Percentiles rank a stretch among this genome's conserved stretches.
phyloP scores from a whole-genome alignment of 2,888 invertebrate genomes.

The Ptilodon capucinus region DNA sequence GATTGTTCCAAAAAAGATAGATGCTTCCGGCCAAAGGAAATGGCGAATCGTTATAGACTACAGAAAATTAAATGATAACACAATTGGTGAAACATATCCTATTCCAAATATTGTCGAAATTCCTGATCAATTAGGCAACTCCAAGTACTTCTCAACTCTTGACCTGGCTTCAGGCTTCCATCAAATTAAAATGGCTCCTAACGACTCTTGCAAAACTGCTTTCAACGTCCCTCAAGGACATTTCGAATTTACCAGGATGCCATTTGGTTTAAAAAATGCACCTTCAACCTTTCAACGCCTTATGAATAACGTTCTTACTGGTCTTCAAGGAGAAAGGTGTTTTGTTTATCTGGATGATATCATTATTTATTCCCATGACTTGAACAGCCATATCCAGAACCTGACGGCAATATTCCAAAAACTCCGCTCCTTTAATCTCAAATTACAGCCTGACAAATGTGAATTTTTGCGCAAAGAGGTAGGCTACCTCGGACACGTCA shows the following conservation, averaged over 20 bases:
- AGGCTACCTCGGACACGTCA: slow-evolving; percentile 4
- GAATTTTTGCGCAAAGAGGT: slow-evolving; percentile 5
- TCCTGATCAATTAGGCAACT: neutral
- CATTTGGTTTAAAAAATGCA: neutral
- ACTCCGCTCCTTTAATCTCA: slow-evolving; percentile 1
- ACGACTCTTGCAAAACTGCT: slow-evolving; percentile 5
- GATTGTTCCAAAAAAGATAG: slow-evolving; percentile 1
- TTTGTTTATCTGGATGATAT: too few relatives aligned
- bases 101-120: neutral
- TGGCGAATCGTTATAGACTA: neutral
- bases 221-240: slow-evolving; percentile 2
- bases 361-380: slow-evolving; percentile 1
- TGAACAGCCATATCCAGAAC: slow-evolving; percentile 3
- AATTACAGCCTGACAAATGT: slow-evolving; percentile 6
- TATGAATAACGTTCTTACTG: neutral
- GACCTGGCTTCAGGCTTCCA: slow-evolving; percentile 6
- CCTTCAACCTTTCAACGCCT: neutral
- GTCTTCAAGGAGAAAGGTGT: neutral
- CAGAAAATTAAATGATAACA: too few relatives aligned
- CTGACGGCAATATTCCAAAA: slow-evolving; percentile 1
- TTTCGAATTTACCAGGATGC: neutral
- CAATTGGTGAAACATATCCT: neutral
- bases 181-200: neutral
- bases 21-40: neutral
- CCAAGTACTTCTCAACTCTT: neutral